Conservation (phyloP, 1,140 invertebrate species). For the Rhyacophila brunnea region DNA sequence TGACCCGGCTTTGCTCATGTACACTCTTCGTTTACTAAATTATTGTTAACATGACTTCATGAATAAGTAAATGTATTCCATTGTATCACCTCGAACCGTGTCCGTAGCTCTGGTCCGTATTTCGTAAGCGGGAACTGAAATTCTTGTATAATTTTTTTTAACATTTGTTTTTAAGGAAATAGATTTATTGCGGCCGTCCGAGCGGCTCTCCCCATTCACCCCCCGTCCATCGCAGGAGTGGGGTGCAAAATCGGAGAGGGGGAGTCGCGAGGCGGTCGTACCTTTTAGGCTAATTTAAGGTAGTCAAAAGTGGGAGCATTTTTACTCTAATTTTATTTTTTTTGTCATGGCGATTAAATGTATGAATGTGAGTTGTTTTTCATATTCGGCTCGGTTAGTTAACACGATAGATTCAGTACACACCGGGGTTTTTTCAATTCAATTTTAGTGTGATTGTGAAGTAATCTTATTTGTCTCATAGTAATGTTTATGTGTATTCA, state of each 20-base stretch:
- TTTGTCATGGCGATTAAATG: constrained; percentile 7
- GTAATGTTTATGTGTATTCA: constrained; percentile 23
- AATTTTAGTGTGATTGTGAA: constrained; percentile 33
- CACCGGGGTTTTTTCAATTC: constrained; percentile 24
- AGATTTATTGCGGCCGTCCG: constrained; percentile 6
- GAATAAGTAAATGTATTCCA: constrained; percentile 22
- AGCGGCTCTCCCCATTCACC: constrained; percentile 1
- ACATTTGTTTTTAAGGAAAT: constrained; percentile 23
- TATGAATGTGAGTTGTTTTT: constrained; percentile 25
- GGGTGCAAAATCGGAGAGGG: background rate
- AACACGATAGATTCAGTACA: constrained; percentile 24
- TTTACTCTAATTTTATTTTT: constrained; percentile 13
- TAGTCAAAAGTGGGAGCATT: constrained; percentile 28
- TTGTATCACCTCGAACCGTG: constrained; percentile 22
- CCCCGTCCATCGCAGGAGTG: background rate
- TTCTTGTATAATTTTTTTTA: constrained; percentile 26
- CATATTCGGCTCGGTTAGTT: constrained; percentile 12
- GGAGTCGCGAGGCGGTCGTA: constrained; percentile 5
- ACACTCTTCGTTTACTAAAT: constrained; percentile 21
- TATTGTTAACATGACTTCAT: constrained; percentile 33
- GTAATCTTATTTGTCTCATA: constrained; percentile 19
- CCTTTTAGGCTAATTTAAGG: constrained; percentile 28
- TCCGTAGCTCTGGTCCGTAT: constrained; percentile 19
- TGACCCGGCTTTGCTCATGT: no score
- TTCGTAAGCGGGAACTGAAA: constrained; percentile 33